Evolutionary conservation across 2,888 invertebrate genomes (phyloP).

Genomic region (Tenthredo distinguenda): DNA sequence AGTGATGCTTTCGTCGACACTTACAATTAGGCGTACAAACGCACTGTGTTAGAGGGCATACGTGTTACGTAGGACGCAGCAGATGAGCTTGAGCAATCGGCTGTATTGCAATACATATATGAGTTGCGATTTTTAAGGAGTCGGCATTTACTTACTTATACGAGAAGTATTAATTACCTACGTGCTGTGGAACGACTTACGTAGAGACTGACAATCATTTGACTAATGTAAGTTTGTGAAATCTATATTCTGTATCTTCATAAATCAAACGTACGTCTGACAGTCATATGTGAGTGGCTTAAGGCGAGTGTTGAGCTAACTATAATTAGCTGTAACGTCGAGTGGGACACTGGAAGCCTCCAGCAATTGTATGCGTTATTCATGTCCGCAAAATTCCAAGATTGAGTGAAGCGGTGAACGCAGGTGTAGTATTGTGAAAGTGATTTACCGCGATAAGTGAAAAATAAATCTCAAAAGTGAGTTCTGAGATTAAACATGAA

Average conservation of each 20-base stretch:
- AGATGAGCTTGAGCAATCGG: background rate
- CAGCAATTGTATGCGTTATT: background rate
- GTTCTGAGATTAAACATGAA: slow-evolving; percentile 1
- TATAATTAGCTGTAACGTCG: background rate
- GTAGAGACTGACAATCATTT: background rate
- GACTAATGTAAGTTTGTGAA: background rate
- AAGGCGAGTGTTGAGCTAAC: background rate
- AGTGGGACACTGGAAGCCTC: background rate
- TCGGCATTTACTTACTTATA: background rate
- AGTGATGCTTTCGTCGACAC: too few relatives aligned
- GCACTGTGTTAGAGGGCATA: background rate
- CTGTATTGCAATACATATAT: background rate
- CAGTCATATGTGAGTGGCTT: background rate
- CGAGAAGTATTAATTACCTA: background rate
- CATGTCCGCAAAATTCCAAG: background rate
- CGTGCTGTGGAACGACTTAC: background rate
- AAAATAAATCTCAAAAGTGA: background rate
- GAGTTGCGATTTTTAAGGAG: background rate
- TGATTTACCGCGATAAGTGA: background rate
- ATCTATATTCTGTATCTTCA: background rate
- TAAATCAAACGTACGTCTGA: background rate
- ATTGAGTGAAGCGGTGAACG: background rate
- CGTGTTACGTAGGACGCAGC: background rate
- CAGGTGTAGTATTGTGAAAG: background rate
- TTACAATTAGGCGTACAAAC: too few relatives aligned